Base-by-base conservation (phyloP, 2,113 vertebrate genomes). In the Cavia aperea region DNA sequence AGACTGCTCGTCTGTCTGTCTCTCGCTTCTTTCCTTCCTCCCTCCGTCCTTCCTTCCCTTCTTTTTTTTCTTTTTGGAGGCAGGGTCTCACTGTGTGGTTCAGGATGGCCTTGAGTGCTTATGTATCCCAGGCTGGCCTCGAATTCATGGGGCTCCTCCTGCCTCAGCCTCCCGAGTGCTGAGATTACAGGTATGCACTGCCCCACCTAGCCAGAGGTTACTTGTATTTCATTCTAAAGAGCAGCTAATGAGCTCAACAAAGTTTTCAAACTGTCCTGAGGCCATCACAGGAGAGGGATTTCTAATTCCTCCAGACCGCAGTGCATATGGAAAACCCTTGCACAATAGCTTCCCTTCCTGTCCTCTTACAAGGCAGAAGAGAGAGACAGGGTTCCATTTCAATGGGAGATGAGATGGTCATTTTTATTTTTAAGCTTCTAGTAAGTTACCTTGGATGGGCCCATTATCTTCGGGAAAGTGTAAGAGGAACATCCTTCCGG, bases 401-500 rank as follows among this genome's bases (percentile, higher is more conserved):
- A 43, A 62, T 46, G 13, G 65, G 51, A 75, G n/a, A 77, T 23
- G 43, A 70, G 18, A 66, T 7, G n/a, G 21, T 29, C 26, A 12
- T 12, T 11, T 54, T 85, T n/a, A 43, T n/a, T 68, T 51, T 77
- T 65, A 81, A 86, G 31, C 81, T 16, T 86, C 62, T 46, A 75
- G 29, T 33, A 73, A 73, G 63, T 96, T 96, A 99, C 98, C 98
- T 99, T 99, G 70, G 97, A 95, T n/a, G 94, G 5, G 5, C 98
- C 98, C 98, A 99, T 98, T 0, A 98, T 98, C 97, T 98, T 98
- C 36, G 98, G 98, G 78, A 99, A 99, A 7, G 97, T 97, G 81
- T 99, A 99, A 26, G 98, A 98, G 11, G 98, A 98, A 81, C 98
- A 99, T 4, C 98, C 98, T 96, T 99, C 98, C 1, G 98, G 98